Evolutionary conservation across 1,140 invertebrate genomes (phyloP), one percentile per base, ranked within the genome.

Genomic region (Nixonia krombeini): DNA sequence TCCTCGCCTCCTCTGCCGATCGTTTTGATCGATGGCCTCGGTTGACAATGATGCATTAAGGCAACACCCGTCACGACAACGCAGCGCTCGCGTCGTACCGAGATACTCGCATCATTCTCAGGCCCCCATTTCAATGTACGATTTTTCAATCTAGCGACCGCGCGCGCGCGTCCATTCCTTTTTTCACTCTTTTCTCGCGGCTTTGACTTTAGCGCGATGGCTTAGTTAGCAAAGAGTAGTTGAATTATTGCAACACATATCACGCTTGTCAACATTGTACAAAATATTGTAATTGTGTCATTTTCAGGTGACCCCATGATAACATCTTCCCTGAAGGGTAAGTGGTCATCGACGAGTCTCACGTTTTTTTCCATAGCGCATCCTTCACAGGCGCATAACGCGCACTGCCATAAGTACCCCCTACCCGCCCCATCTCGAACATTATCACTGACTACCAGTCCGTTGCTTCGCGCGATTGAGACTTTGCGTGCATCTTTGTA

Each of bases 221-320:
- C 6, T 21, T 21, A 21, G 21, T 63, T 70, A 64, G 67, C 41
- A 26, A 10, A 35, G 49, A 59, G 46, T 64, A 61, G 56, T 18
- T 33, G 44, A 47, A 40, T 55, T 40, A 58, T 58, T 52, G 61
- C 56, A 61, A 61, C 56, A 61, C 56, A 70, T 61, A 52, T 65
- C 68, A 70, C 65, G 40, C 68, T 65, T 65, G 44, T n/a, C n/a
- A n/a, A 75, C 57, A 66, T 72, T 74, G n/a, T 69, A 75, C 63
- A 49, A 74, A 78, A 73, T 80, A 81, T 72, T 84, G 71, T 78
- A 82, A 62, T 82, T 82, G 45, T 85, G 74, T 81, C 72, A 69
- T 84, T 85, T 85, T 80, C 83, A 85, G 84, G 84, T 83, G 84
- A 85, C 49, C 84, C 84, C 73, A 85, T 85, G 84, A 85, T 85